Evolutionary conservation across 2,888 invertebrate genomes (phyloP).

Genomic region (Andrena hattorfiana): DNA sequence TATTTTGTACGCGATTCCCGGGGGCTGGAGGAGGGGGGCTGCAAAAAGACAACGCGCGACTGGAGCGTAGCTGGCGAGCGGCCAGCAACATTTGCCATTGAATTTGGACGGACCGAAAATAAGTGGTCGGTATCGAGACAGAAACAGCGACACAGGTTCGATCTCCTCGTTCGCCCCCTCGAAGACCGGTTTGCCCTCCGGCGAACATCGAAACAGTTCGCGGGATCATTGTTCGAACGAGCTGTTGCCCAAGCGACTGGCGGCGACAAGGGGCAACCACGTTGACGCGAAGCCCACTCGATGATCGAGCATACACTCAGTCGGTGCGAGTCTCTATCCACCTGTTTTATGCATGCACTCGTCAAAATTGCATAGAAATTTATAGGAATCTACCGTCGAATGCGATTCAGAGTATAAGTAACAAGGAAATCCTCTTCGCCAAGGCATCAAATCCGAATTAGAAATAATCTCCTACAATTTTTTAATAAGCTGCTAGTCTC

Average conservation of each 20-base stretch:
- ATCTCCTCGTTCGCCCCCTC: constrained; percentile 63
- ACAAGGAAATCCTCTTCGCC: too few relatives aligned
- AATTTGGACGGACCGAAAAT: constrained; percentile 67
- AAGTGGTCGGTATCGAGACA: constrained; percentile 60
- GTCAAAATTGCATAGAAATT: neutral
- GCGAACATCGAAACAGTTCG: constrained; percentile 54
- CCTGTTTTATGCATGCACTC: neutral
- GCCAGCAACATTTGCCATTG: constrained; percentile 66
- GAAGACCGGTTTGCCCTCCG: constrained; percentile 68
- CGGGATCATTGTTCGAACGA: constrained; percentile 66
- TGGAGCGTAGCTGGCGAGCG: constrained; percentile 53
- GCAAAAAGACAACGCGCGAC: constrained; percentile 37
- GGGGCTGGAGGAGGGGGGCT: neutral
- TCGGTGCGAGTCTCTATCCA: neutral
- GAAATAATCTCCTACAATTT: too few relatives aligned
- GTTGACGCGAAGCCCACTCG: neutral
- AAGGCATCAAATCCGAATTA: too few relatives aligned
- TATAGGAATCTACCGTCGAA: too few relatives aligned
- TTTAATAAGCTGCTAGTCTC: too few relatives aligned
- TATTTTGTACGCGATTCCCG: constrained; percentile 24
- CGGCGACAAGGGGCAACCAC: constrained; percentile 1
- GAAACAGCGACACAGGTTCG: constrained; percentile 70
- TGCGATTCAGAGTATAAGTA: too few relatives aligned
- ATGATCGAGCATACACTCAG: neutral
- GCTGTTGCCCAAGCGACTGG: constrained; percentile 22